These are phyloP conservation scores for Campoplex nolae DNA, from an alignment of 2,888 invertebrate genomes.

Conservation along the genomic window DNA sequence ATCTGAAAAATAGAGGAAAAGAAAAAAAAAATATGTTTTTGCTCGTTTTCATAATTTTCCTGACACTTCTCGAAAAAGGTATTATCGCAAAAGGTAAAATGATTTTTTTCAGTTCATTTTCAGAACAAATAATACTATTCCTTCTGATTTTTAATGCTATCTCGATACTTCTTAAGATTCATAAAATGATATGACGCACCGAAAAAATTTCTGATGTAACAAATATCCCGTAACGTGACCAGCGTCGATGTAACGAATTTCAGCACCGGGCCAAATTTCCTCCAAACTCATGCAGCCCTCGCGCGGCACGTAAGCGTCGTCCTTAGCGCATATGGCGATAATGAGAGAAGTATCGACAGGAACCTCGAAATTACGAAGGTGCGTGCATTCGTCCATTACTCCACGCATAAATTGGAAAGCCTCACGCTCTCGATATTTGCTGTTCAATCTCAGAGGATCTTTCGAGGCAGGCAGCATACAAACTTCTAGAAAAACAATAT, in stretches of 20 bases:
- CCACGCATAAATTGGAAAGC: constrained; percentile 97
- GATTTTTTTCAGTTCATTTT: too few species aligned
- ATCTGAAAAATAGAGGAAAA: constrained; percentile 85
- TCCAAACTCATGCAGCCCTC: constrained; percentile 92
- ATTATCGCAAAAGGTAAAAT: too few species aligned
- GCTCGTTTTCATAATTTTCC: too few species aligned
- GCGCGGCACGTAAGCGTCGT: constrained; percentile 96
- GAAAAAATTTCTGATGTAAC: constrained; percentile 93
- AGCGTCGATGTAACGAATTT: constrained; percentile 94
- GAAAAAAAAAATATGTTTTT: background rate
- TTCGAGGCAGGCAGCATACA: constrained; percentile 72
- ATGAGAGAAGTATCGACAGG: constrained; percentile 95
- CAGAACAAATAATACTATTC: too few species aligned
- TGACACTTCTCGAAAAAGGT: too few species aligned
- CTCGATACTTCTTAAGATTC: background rate
- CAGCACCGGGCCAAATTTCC: constrained; percentile 97
- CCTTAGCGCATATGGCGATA: constrained; percentile 95
- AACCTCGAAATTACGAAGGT: constrained; percentile 95
- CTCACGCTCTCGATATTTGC: constrained; percentile 91
- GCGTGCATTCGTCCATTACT: constrained; percentile 99
- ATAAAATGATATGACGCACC: constrained; percentile 86
- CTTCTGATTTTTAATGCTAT: too few species aligned
- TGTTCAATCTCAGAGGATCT: constrained; percentile 65
- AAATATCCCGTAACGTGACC: constrained; percentile 97
- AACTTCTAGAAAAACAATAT: constrained; percentile 73